phyloP scores from a whole-genome alignment of 2,113 vertebrate species.

The Rhadina sibilatrix region DNA sequence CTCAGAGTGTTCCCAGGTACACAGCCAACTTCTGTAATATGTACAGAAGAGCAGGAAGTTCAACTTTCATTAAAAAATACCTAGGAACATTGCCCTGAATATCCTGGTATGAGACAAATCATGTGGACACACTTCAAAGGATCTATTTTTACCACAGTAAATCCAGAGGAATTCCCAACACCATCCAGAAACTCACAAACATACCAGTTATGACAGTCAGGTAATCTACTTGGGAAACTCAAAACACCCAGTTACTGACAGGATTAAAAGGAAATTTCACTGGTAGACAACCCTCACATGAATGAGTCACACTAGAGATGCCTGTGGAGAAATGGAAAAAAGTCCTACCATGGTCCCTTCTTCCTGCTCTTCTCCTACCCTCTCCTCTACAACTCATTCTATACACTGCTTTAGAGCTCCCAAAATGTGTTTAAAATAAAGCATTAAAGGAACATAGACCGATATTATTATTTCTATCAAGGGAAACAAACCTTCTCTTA shows the following conservation, averaged over 20 bases:
- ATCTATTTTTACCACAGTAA: neutral
- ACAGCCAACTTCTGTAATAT: neutral
- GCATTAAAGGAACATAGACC: neutral
- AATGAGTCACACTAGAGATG: neutral
- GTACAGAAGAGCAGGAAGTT: neutral
- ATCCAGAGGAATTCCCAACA: constrained; percentile 1
- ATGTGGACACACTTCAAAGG: neutral
- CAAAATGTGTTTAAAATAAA: neutral
- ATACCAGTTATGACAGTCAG: neutral
- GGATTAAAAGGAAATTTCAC: neutral
- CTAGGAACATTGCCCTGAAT: neutral
- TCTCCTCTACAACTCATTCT: neutral
- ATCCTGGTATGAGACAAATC: neutral
- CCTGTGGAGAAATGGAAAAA: neutral
- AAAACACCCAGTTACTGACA: neutral
- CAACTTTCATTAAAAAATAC: neutral
- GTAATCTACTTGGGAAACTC: neutral
- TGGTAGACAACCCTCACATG: neutral
- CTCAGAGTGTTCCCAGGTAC: neutral
- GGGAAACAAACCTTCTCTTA: neutral
- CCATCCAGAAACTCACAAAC: neutral
- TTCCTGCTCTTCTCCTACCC: neutral
- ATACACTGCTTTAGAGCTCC: neutral
- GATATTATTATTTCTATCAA: neutral
- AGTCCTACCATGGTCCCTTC: neutral